Percentiles rank a stretch among this genome's conserved stretches.
Evolutionary conservation across 2,888 invertebrate species (phyloP).

Genomic region (Drosophila koepferae): DNA sequence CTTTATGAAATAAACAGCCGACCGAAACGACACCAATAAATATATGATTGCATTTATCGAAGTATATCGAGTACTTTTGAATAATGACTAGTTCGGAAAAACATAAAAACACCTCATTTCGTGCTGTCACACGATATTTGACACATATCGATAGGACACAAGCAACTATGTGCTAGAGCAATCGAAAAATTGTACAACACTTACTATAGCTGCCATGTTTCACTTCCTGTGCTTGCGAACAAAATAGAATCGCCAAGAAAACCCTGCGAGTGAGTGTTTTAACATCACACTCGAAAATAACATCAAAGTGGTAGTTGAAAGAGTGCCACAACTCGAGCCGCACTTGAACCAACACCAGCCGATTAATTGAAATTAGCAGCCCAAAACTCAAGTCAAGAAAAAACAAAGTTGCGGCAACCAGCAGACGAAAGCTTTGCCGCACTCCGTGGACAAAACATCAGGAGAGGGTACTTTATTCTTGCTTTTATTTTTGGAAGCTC

Average conservation of each 20-base stretch:
- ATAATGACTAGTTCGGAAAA: not conserved
- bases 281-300: slow-evolving; percentile 86
- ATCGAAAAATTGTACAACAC: slow-evolving; percentile 56
- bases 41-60: not conserved
- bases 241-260: slow-evolving; percentile 81
- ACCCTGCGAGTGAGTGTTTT: slow-evolving; percentile 88
- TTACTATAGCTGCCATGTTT: slow-evolving; percentile 72
- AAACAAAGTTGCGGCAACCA: slow-evolving; percentile 62
- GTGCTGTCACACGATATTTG: not conserved
- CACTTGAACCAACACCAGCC: slow-evolving; percentile 62
- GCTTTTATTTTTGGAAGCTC: slow-evolving; percentile 67
- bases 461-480: slow-evolving; percentile 55
- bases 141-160: slow-evolving; percentile 23
- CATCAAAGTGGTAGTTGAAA: slow-evolving; percentile 83
- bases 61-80: slow-evolving; percentile 2
- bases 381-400: slow-evolving; percentile 58
- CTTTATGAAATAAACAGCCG: slow-evolving; percentile 22
- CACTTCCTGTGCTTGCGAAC: slow-evolving; percentile 81
- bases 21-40: slow-evolving; percentile 7
- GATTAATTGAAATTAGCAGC: slow-evolving; percentile 54
- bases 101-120: slow-evolving; percentile 6
- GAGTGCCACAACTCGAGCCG: slow-evolving; percentile 78
- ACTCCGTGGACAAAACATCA: slow-evolving; percentile 39
- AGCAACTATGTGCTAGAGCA: slow-evolving; percentile 44
- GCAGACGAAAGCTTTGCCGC: slow-evolving; percentile 54